phyloP scores from a whole-genome alignment of 2,113 vertebrate species.

The Datnioides undecimradiatus region DNA sequence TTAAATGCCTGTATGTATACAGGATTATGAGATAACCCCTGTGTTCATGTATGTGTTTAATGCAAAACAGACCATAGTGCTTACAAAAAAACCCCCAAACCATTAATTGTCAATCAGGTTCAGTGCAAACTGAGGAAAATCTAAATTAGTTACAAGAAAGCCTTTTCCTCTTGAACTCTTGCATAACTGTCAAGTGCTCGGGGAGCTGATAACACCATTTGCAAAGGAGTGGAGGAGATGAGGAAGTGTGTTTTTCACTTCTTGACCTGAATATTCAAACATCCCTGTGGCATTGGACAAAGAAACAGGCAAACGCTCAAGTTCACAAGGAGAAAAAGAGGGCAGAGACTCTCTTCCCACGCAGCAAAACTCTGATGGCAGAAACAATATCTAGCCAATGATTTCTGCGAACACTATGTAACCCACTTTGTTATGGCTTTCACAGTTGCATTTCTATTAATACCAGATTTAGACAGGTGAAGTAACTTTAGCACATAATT shows the following conservation, averaged over 20 bases:
- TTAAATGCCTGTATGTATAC: not conserved
- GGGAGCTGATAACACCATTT: conserved; percentile 47
- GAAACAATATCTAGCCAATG: conserved; percentile 8
- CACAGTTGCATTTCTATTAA: conserved; percentile 5
- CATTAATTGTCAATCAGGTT: not conserved
- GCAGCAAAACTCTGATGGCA: conserved; percentile 18
- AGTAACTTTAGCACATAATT: conserved; percentile 24
- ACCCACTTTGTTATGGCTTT: not conserved
- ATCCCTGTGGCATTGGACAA: conserved; percentile 66
- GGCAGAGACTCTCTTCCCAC: conserved; percentile 49
- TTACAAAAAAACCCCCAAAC: not conserved
- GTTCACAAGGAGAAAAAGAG: conserved; percentile 54
- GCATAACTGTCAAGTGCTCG: conserved; percentile 41
- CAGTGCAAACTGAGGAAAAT: conserved; percentile 11
- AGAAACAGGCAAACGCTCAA: conserved; percentile 45
- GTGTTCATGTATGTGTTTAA: not conserved
- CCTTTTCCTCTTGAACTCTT: conserved; percentile 41
- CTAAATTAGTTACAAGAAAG: conserved; percentile 41
- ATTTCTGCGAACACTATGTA: conserved; percentile 14
- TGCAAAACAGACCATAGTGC: not conserved
- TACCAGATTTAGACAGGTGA: conserved; percentile 22
- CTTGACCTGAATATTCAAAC: conserved; percentile 79
- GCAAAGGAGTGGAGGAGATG: conserved; percentile 49
- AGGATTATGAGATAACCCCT: not conserved
- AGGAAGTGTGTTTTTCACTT: conserved; percentile 66